Evolutionary conservation across 2,888 invertebrate species (phyloP).

Genomic region (Coenonympha glycerion): DNA sequence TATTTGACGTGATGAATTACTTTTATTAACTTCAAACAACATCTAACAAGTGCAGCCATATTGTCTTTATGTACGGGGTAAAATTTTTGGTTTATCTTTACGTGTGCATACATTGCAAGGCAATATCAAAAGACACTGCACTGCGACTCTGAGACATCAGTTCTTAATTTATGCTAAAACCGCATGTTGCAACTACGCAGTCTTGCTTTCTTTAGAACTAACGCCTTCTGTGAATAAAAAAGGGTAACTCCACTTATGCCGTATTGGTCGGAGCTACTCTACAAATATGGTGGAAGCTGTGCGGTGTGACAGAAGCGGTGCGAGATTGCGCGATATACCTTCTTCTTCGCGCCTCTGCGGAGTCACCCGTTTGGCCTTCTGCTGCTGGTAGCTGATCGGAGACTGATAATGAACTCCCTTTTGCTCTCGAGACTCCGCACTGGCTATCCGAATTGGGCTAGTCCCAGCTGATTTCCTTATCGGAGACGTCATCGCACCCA

Average conservation of each 20-base stretch:
- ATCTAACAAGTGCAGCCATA: too few relatives aligned
- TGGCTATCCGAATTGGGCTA: conserved; percentile 39
- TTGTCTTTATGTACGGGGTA: neutral
- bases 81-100: too few relatives aligned
- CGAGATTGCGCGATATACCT: conserved; percentile 38
- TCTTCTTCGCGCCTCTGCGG: conserved; percentile 31
- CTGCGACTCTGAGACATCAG: too few relatives aligned
- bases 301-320: conserved; percentile 46
- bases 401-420: conserved; percentile 15
- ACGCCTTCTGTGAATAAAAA: too few relatives aligned
- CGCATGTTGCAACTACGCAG: too few relatives aligned
- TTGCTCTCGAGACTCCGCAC: conserved; percentile 20
- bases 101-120: too few relatives aligned
- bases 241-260: conserved; percentile 1
- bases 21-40: too few relatives aligned
- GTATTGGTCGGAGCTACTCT: conserved; percentile 39
- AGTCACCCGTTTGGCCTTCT: conserved; percentile 13
- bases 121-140: too few relatives aligned
- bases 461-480: conserved; percentile 43
- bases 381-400: conserved; percentile 6
- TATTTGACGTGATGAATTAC: too few relatives aligned
- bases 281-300: conserved; percentile 52
- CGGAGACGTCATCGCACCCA: conserved; percentile 39
- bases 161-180: too few relatives aligned
- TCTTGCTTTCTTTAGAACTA: too few relatives aligned